These are phyloP conservation scores for Cerastoderma edule DNA, from an alignment of 2,888 invertebrate species.

Conservation along the genomic window DNA sequence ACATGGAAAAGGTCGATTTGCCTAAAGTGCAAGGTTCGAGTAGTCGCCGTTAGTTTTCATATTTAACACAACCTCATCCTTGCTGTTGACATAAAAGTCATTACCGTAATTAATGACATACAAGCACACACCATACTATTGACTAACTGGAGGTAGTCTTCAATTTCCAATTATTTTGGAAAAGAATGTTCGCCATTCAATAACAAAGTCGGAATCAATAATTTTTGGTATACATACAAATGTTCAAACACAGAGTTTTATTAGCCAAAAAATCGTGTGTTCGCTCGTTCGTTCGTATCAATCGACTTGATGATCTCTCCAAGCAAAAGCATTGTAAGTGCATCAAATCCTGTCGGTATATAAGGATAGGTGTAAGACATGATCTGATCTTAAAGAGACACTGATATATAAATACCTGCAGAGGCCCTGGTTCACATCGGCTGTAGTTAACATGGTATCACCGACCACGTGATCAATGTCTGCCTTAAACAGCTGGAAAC, in stretches of 20 bases:
- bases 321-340: not conserved
- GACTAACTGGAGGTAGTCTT: too few relatives aligned
- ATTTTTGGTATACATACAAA: too few relatives aligned
- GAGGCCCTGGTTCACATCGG: not conserved
- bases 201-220: too few relatives aligned
- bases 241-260: not conserved
- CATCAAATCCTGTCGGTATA: not conserved
- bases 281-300: not conserved
- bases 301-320: not conserved
- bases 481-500: conserved; percentile 9
- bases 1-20: too few relatives aligned
- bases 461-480: not conserved
- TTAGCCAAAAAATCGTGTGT: not conserved
- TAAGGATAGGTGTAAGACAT: not conserved
- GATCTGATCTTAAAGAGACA: not conserved
- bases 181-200: too few relatives aligned
- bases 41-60: too few relatives aligned
- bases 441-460: not conserved
- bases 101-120: too few relatives aligned
- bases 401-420: not conserved
- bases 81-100: too few relatives aligned
- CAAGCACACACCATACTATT: too few relatives aligned
- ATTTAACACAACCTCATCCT: too few relatives aligned
- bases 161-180: too few relatives aligned
- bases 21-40: too few relatives aligned